Conservation (phyloP, 2,113 vertebrate genomes). For the Podilymbus podiceps region DNA sequence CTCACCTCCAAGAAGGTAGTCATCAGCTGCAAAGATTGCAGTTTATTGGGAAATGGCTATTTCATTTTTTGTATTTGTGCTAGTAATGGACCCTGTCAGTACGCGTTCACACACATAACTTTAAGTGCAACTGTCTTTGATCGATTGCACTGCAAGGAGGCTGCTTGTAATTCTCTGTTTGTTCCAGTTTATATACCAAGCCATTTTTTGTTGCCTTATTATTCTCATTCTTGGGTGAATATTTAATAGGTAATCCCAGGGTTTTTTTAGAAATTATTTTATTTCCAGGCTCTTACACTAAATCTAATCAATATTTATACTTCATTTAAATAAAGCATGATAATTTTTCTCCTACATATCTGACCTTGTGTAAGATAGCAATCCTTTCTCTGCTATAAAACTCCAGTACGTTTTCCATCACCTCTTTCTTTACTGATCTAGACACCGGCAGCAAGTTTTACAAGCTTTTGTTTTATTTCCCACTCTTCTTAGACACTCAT, state of each 20-base stretch:
- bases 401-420: not conserved
- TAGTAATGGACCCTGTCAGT: conserved; percentile 38
- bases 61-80: not conserved
- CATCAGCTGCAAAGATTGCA: not conserved
- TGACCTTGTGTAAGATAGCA: conserved; percentile 49
- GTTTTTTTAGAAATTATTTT: conserved; percentile 63
- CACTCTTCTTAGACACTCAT: not conserved
- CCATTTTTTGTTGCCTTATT: conserved; percentile 21
- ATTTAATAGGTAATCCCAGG: conserved; percentile 52
- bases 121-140: conserved; percentile 52
- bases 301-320: conserved; percentile 69
- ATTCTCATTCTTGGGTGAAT: conserved; percentile 48
- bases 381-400: not conserved
- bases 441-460: conserved; percentile 19
- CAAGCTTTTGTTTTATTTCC: conserved; percentile 22
- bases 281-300: conserved; percentile 31
- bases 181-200: not conserved
- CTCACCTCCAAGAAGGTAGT: not conserved
- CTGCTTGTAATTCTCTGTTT: conserved; percentile 22
- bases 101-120: not conserved
- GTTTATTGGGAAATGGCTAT: conserved; percentile 11
- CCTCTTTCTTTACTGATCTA: not conserved
- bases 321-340: conserved; percentile 34
- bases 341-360: not conserved
- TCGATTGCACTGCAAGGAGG: not conserved